phyloP scores from a whole-genome alignment of 2,888 invertebrate genomes.

The Acrocyrtus sp. region DNA sequence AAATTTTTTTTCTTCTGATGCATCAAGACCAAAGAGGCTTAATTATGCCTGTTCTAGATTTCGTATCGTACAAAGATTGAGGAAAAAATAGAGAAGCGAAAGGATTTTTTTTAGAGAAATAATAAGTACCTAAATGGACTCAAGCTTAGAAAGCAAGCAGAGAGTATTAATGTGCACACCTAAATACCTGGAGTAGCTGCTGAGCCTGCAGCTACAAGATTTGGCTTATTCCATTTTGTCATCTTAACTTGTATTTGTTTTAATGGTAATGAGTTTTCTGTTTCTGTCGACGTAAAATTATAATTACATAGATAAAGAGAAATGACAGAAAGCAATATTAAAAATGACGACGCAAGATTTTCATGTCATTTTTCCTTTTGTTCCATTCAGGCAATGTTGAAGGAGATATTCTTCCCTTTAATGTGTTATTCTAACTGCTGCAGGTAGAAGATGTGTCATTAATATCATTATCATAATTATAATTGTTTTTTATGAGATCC shows the following conservation, averaged over 20 bases:
- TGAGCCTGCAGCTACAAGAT: background rate
- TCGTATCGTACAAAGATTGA: background rate
- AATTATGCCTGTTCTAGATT: slow-evolving; percentile 47
- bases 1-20: slow-evolving; percentile 11
- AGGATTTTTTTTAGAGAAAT: background rate
- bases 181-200: slow-evolving; percentile 31
- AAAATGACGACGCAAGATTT: background rate
- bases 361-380: slow-evolving; percentile 28
- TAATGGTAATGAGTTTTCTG: slow-evolving; percentile 31
- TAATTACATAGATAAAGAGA: background rate
- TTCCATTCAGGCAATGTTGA: no score
- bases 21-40: slow-evolving; percentile 48
- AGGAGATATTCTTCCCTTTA: no score
- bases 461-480: slow-evolving; percentile 40
- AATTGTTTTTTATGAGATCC: slow-evolving; percentile 6
- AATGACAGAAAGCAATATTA: background rate
- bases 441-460: background rate
- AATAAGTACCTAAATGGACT: background rate
- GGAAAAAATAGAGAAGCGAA: background rate
- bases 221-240: slow-evolving; percentile 13
- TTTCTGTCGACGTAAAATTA: background rate
- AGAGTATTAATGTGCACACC: background rate
- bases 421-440: no score
- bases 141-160: no score
- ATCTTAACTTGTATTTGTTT: slow-evolving; percentile 27